Conservation (phyloP, 1,140 invertebrate genomes). For the Ceratoteleas bidentatus region DNA sequence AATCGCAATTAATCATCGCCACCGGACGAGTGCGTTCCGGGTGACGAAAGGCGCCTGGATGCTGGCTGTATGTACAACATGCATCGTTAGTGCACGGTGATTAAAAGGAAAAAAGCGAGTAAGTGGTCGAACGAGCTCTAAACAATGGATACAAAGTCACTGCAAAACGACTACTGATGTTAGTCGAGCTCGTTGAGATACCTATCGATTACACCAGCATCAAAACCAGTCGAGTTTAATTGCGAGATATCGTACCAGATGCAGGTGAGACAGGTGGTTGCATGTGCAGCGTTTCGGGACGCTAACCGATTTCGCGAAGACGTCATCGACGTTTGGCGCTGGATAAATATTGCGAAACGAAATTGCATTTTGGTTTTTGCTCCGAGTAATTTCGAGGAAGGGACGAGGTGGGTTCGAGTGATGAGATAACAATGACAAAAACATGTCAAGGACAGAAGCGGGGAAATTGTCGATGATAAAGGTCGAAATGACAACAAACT, state of each 20-base stretch:
- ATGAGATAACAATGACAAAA: too few relatives aligned
- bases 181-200: conserved; percentile 36
- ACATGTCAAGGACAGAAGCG: too few relatives aligned
- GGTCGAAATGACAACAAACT: too few relatives aligned
- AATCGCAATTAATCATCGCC: conserved; percentile 14
- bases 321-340: conserved; percentile 14
- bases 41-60: conserved; percentile 24
- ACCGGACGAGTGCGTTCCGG: not conserved
- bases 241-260: conserved; percentile 56
- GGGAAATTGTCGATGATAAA: too few relatives aligned
- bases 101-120: conserved; percentile 30
- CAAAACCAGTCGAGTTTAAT: conserved; percentile 60
- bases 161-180: conserved; percentile 56
- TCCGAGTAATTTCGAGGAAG: too few relatives aligned
- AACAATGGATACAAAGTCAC: conserved; percentile 44
- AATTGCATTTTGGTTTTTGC: too few relatives aligned
- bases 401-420: too few relatives aligned
- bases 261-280: conserved; percentile 61
- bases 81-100: conserved; percentile 37
- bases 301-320: conserved; percentile 29
- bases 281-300: conserved; percentile 10
- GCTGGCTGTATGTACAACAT: conserved; percentile 49
- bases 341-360: too few relatives aligned
- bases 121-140: conserved; percentile 35
- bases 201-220: conserved; percentile 52